Evolutionary conservation across 2,888 invertebrate species (phyloP).

Genomic region (Mesochorus sp.): DNA sequence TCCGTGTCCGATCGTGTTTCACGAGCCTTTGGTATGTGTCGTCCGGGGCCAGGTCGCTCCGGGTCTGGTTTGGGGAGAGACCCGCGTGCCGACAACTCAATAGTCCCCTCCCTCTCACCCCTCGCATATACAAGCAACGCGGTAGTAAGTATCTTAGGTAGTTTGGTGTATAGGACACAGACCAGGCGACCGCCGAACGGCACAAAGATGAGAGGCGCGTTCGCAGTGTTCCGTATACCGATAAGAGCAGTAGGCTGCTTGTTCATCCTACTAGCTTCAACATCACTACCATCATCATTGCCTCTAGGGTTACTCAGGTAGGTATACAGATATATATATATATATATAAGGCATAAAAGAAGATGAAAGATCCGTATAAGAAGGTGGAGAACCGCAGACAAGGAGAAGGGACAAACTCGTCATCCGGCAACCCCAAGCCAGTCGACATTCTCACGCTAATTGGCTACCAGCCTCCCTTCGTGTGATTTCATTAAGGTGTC

Average conservation of each 20-base stretch:
- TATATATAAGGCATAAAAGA: conserved; percentile 1
- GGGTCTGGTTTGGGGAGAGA: conserved; percentile 68
- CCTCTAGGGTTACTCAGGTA: conserved; percentile 68
- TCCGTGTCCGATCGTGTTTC: conserved; percentile 81
- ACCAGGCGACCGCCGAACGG: conserved; percentile 44
- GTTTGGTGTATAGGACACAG: conserved; percentile 45
- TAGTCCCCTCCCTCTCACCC: conserved; percentile 66
- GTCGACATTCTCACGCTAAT: conserved; percentile 79
- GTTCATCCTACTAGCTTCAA: conserved; percentile 21
- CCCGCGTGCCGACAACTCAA: conserved; percentile 78
- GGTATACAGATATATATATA: conserved; percentile 46
- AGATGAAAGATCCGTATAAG: conserved; percentile 4
- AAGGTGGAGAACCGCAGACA: conserved; percentile 18
- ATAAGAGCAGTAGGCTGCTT: conserved; percentile 42
- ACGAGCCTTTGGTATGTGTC: conserved; percentile 74
- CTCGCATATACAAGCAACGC: conserved; percentile 8
- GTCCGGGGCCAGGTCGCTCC: conserved; percentile 43
- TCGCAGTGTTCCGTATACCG: conserved; percentile 37
- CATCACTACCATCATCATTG: conserved; percentile 39
- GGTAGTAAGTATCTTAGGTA: conserved; percentile 45
- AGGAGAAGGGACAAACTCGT: conserved; percentile 22
- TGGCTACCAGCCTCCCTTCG: conserved; percentile 77
- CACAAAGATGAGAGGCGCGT: conserved; percentile 65
- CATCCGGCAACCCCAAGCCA: conserved; percentile 68
- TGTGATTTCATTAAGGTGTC: conserved; percentile 80